Percentiles rank a stretch among this genome's conserved stretches.
These are phyloP conservation scores for Sipha flava DNA, from an alignment of 1,140 invertebrate genomes.

Conservation along the genomic window DNA sequence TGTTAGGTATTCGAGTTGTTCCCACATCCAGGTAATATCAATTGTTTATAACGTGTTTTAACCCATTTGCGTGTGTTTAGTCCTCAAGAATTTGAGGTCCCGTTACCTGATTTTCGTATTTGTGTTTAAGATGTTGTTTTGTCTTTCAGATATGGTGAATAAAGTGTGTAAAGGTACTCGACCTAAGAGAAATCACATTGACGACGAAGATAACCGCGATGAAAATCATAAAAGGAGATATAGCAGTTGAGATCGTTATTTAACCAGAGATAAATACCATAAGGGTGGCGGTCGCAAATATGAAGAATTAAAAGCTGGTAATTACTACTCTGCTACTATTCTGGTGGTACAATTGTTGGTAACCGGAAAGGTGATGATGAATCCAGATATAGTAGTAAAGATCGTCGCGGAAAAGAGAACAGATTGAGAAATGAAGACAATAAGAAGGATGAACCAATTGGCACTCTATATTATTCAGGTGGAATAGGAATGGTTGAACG, in stretches of 20 bases:
- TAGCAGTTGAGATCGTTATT: neutral
- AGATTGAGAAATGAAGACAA: neutral
- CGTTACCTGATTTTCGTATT: no score
- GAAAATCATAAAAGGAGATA: neutral
- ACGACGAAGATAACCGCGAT: neutral
- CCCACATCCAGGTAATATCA: no score
- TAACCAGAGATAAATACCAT: neutral
- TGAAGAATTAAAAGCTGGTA: neutral
- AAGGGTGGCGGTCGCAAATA: neutral
- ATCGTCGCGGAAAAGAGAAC: constrained; percentile 32
- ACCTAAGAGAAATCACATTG: neutral
- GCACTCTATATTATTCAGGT: constrained; percentile 25
- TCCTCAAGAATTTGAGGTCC: no score
- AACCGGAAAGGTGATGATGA: neutral
- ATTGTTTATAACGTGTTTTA: no score
- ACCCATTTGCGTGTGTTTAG: no score
- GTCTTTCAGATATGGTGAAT: neutral
- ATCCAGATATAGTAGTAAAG: constrained; percentile 12
- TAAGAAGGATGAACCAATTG: constrained; percentile 29
- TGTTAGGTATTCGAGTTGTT: no score
- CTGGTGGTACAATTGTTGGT: neutral
- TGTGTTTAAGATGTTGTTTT: no score
- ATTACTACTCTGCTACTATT: constrained; percentile 22
- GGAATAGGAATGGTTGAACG: constrained; percentile 12
- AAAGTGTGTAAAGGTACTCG: neutral